Conservation (phyloP, 2,888 invertebrate species). For the Scaptomyza caliginosa region DNA sequence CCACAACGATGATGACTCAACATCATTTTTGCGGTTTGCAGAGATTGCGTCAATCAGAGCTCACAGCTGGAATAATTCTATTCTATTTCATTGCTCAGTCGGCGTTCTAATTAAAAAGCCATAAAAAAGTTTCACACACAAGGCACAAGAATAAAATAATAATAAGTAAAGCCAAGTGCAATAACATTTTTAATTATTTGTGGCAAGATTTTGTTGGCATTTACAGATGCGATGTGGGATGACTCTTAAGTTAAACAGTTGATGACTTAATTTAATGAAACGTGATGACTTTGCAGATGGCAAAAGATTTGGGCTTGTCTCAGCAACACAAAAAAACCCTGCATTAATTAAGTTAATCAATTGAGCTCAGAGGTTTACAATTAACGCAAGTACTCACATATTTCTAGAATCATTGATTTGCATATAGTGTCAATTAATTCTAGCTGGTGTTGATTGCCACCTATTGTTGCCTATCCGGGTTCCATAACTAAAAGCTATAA, state of each 20-base stretch:
- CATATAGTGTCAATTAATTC: slow-evolving; percentile 66
- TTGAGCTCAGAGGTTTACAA: slow-evolving; percentile 42
- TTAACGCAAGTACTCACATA: slow-evolving; percentile 39
- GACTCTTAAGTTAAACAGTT: slow-evolving; percentile 28
- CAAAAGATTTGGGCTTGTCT: slow-evolving; percentile 6
- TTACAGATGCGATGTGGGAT: slow-evolving; percentile 47
- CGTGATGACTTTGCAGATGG: slow-evolving; percentile 43
- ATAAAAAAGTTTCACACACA: slow-evolving; percentile 52
- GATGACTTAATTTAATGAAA: slow-evolving; percentile 24
- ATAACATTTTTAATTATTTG: slow-evolving; percentile 58
- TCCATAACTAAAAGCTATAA: slow-evolving; percentile 27
- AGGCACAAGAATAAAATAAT: slow-evolving; percentile 35
- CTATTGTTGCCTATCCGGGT: slow-evolving; percentile 62
- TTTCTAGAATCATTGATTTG: slow-evolving; percentile 50
- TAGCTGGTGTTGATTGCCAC: slow-evolving; percentile 37
- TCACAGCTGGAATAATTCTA: slow-evolving; percentile 48
- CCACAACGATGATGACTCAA: slow-evolving; percentile 30
- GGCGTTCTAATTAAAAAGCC: slow-evolving; percentile 59
- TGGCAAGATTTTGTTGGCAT: slow-evolving; percentile 44
- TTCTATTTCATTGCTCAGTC: slow-evolving; percentile 10
- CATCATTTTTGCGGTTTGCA: slow-evolving; percentile 13
- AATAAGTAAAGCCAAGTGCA: slow-evolving; percentile 31
- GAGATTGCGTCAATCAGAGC: slow-evolving; percentile 49
- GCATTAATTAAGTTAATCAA: slow-evolving; percentile 22
- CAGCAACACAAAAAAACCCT: slow-evolving; percentile 1